phyloP scores from a whole-genome alignment of 2,113 vertebrate genomes.

The Siphamia tubifer region DNA sequence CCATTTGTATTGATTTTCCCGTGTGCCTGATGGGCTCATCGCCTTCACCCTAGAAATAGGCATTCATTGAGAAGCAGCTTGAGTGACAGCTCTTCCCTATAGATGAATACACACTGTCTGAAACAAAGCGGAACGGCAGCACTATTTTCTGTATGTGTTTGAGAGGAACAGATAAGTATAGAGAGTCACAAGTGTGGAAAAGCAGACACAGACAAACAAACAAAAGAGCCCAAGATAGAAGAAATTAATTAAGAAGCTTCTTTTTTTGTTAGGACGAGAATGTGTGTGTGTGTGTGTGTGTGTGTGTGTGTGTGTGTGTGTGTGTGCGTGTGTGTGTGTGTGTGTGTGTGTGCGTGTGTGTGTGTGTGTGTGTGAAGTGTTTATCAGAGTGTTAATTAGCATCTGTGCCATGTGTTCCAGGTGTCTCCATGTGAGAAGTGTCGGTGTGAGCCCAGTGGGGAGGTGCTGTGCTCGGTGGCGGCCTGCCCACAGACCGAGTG shows the following conservation, averaged over 20 bases:
- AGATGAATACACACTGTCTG: constrained; percentile 24
- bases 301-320: background rate
- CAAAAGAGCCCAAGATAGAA: constrained; percentile 4
- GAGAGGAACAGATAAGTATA: background rate
- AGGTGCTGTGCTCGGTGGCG: constrained; percentile 93
- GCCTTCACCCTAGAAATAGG: constrained; percentile 20
- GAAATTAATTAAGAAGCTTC: constrained; percentile 24
- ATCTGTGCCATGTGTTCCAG: constrained; percentile 77
- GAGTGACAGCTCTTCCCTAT: constrained; percentile 10
- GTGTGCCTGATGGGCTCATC: constrained; percentile 39
- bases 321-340: background rate
- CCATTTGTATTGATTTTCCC: constrained; percentile 50
- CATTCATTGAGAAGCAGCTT: constrained; percentile 49
- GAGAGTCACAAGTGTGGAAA: background rate
- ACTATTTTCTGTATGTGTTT: background rate
- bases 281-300: too few relatives aligned
- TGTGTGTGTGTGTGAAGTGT: constrained; percentile 2
- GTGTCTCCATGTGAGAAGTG: constrained; percentile 95
- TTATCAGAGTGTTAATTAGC: constrained; percentile 9
- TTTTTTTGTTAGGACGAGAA: constrained; percentile 3
- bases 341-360: background rate
- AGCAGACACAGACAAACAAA: background rate
- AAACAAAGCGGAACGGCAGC: constrained; percentile 18
- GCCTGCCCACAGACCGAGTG: constrained; percentile 97
- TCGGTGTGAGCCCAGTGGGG: constrained; percentile 92